Conservation (phyloP, 1,140 invertebrate species). For the Solenopsis fugax region DNA sequence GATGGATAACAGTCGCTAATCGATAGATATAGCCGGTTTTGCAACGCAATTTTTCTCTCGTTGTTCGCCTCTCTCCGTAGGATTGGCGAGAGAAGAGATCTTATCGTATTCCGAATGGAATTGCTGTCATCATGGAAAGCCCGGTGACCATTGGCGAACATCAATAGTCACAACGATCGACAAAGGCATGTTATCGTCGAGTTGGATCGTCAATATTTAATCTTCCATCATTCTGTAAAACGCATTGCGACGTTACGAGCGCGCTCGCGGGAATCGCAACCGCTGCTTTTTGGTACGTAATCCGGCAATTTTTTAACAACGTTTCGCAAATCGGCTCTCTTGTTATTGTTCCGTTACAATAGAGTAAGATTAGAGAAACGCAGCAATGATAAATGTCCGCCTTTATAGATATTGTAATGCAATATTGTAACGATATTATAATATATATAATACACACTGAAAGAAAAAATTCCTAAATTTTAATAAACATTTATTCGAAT, state of each 20-base stretch:
- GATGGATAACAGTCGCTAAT: conserved; percentile 32
- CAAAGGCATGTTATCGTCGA: background rate
- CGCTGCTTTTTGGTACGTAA: background rate
- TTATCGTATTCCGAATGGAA: conserved; percentile 35
- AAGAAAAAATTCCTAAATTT: too few relatives aligned
- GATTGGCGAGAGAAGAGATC: background rate
- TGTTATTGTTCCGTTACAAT: background rate
- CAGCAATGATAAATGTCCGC: too few relatives aligned
- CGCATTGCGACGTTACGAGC: background rate
- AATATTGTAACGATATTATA: too few relatives aligned
- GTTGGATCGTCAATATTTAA: conserved; percentile 37
- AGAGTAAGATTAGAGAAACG: too few relatives aligned
- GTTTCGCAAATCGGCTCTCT: background rate
- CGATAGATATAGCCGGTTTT: conserved; percentile 48
- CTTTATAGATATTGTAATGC: too few relatives aligned
- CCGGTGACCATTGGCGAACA: background rate
- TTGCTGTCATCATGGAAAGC: conserved; percentile 3
- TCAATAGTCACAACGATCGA: conserved; percentile 19
- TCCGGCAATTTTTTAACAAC: background rate
- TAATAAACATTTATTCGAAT: too few relatives aligned
- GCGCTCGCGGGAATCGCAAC: background rate
- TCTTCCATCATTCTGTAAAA: background rate
- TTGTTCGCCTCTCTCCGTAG: background rate
- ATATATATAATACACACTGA: too few relatives aligned
- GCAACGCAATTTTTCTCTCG: conserved; percentile 28